Percentiles rank a stretch among this genome's conserved stretches.
These are phyloP conservation scores for Bruchidius siliquastri DNA, from an alignment of 2,888 invertebrate genomes.

Conservation along the genomic window DNA sequence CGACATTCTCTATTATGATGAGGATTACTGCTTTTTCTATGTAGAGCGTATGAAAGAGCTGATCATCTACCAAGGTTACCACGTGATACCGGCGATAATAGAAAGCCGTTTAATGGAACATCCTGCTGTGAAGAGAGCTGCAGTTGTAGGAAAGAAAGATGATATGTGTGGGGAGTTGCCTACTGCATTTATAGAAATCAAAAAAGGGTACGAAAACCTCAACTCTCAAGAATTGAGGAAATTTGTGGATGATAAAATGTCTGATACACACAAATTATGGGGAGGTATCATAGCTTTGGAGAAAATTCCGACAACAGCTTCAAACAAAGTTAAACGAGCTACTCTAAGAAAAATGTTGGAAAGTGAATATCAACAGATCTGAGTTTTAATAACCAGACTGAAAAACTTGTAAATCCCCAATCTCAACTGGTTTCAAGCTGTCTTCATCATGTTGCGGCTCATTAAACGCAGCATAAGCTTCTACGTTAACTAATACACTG, in stretches of 20 bases:
- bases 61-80: slow-evolving; percentile 50
- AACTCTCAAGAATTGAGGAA: slow-evolving; percentile 30
- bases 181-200: slow-evolving; percentile 31
- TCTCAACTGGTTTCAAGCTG: no score
- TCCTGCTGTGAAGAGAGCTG: slow-evolving; percentile 32
- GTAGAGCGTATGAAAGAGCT: slow-evolving; percentile 52
- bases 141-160: slow-evolving; percentile 38
- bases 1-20: slow-evolving; percentile 52
- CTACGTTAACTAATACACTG: no score
- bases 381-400: no score
- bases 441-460: no score
- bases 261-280: slow-evolving; percentile 36
- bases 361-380: no score
- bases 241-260: slow-evolving; percentile 33
- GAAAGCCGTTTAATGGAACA: slow-evolving; percentile 35
- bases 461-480: no score
- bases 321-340: slow-evolving; percentile 36
- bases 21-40: slow-evolving; percentile 48
- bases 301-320: slow-evolving; percentile 35
- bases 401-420: no score
- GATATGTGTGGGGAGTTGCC: slow-evolving; percentile 39
- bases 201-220: slow-evolving; percentile 14
- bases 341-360: no score
- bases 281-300: slow-evolving; percentile 38
- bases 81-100: slow-evolving; percentile 44